Base-by-base conservation (phyloP, 2,888 invertebrate species). In the Netelia inedita region DNA sequence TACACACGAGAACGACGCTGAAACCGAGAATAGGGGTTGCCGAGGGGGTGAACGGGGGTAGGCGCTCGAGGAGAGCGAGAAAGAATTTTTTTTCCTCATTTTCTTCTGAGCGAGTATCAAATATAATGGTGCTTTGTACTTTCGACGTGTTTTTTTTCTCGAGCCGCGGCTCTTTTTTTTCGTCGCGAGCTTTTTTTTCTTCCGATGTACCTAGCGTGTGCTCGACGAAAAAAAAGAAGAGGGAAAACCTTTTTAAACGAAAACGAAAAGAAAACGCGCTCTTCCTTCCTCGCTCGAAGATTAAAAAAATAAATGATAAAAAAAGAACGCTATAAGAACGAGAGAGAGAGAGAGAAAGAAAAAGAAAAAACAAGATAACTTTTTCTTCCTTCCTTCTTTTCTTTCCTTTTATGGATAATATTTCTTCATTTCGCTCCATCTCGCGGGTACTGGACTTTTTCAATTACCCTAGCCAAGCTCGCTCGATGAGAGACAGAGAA, bases 381-480 rank as follows among this genome's bases (percentile, higher is more conserved):
- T 28, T 28, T 28, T 6, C 28, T 28, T 28, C 28, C 28, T 28
- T 5, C 28, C 28, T 28, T 21, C 11, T 43, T 55, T 53, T 72
- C 55, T 63, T 8, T 8, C 23, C 11, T 16, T 21, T 50, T 28
- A 35, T 19, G 53, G 43, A 50, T 68, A 50, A 66, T 65, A 65
- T 65, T 65, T 75, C 55, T 78, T 78, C 76, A 68, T 78, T 59
- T 28, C 59, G 43, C 59, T 69, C 35, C 23, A 50, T 80, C 57
- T 57, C n/a, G 10, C 65, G 16, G 41, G 10, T 41, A 16, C 50
- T 41, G 16, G 41, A 50, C 57, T 68, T 59, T 80, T 74, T 80
- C 80, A 80, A 80, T 80, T 80, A 80, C 59, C 46, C 5, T 28
- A 28, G 28, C 28, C 35, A 68, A 75, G 50, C 50, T 71, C 28